Percentiles rank a stretch among this genome's conserved stretches.
phyloP scores from a whole-genome alignment of 1,140 invertebrate species.

The Drosophila lini region DNA sequence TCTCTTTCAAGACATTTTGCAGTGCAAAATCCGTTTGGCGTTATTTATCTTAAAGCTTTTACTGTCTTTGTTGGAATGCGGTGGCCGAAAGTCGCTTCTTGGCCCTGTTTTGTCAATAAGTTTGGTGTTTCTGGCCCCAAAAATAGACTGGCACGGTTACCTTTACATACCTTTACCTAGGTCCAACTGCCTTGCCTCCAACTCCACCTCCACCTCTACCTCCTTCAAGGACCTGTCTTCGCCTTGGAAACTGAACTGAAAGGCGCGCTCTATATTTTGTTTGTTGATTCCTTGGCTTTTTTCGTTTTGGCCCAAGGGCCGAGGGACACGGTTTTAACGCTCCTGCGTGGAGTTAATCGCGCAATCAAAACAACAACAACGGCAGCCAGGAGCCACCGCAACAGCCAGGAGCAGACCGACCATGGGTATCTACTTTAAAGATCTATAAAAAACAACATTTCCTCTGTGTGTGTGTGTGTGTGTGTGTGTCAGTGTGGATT shows the following conservation, averaged over 20 bases:
- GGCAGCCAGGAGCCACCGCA: slow-evolving; percentile 8
- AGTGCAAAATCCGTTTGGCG: neutral
- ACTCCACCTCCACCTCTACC: neutral
- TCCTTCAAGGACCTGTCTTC: slow-evolving; percentile 21
- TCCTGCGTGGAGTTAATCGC: slow-evolving; percentile 46
- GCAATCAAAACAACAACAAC: slow-evolving; percentile 40
- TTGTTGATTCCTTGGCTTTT: slow-evolving; percentile 62
- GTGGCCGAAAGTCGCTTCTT: neutral
- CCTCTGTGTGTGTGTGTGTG: slow-evolving; percentile 6
- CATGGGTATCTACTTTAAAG: slow-evolving; percentile 56
- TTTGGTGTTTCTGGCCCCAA: slow-evolving; percentile 13
- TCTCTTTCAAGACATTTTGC: neutral
- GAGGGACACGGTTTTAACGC: slow-evolving; percentile 51
- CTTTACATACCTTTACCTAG: slow-evolving; percentile 27
- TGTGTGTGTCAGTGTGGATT: slow-evolving; percentile 10
- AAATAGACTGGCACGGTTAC: slow-evolving; percentile 10
- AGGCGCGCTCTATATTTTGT: slow-evolving; percentile 30
- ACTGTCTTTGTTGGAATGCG: neutral
- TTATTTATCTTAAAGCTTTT: neutral
- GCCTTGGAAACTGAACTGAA: slow-evolving; percentile 73
- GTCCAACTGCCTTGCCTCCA: slow-evolving; percentile 30
- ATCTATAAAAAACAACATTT: slow-evolving; percentile 36
- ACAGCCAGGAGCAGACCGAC: slow-evolving; percentile 12
- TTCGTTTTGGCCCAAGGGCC: slow-evolving; percentile 38
- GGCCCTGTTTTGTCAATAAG: slow-evolving; percentile 68